Evolutionary conservation across 2,888 invertebrate species (phyloP).

Genomic region (Arenicola marina): DNA sequence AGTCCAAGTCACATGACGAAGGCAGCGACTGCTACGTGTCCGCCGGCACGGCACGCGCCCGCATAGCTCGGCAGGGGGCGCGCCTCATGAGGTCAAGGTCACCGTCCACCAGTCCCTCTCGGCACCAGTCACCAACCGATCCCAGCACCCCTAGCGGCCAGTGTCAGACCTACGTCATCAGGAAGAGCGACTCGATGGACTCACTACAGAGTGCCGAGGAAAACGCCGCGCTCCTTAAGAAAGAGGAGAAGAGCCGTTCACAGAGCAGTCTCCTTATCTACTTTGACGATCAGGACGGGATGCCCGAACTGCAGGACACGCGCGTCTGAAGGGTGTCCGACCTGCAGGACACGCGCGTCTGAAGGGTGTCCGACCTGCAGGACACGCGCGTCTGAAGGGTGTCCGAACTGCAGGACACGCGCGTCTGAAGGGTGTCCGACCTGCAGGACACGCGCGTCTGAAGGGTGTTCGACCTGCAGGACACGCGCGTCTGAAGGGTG

Average conservation of each 20-base stretch:
- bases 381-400: no score
- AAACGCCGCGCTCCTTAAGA: constrained; percentile 63
- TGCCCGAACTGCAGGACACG: no score
- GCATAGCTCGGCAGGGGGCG: constrained; percentile 54
- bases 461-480: no score
- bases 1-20: constrained; percentile 59
- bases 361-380: no score
- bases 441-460: no score
- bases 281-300: constrained; percentile 37
- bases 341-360: no score
- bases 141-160: no score
- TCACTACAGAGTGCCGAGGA: constrained; percentile 65
- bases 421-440: no score
- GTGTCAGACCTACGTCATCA: constrained; percentile 54
- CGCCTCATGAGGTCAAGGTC: constrained; percentile 42
- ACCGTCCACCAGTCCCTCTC: constrained; percentile 52
- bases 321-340: no score
- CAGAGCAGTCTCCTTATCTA: constrained; percentile 37
- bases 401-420: no score
- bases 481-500: no score
- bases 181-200: constrained; percentile 59
- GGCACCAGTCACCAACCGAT: constrained; percentile 41
- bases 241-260: constrained; percentile 41
- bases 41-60: constrained; percentile 47
- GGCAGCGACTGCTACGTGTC: constrained; percentile 42